Conservation (phyloP, 2,113 vertebrate genomes). For the Laterallus jamaicensis region DNA sequence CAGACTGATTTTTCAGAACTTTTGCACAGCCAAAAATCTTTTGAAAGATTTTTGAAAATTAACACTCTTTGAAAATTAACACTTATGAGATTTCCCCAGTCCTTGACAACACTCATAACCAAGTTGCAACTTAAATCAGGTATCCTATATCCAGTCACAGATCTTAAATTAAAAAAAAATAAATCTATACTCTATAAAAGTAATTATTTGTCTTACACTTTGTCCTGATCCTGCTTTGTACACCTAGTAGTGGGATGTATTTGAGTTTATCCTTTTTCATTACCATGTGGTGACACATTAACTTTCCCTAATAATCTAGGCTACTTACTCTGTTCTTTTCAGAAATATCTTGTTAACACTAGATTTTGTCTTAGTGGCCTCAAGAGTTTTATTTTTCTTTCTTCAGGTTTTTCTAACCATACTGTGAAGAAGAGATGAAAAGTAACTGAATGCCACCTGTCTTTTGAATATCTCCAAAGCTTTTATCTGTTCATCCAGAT, state of each 20-base stretch:
- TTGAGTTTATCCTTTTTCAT: not conserved
- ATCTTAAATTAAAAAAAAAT: not conserved
- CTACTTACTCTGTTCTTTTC: not conserved
- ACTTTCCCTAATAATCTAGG: not conserved
- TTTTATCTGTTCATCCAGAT: constrained; percentile 70
- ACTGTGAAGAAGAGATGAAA: constrained; percentile 4
- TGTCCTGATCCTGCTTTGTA: not conserved
- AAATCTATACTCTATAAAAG: too few species aligned
- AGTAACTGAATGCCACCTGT: constrained; percentile 47
- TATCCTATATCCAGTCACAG: not conserved
- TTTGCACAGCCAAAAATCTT: not conserved
- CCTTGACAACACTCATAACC: not conserved
- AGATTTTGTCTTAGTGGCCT: not conserved
- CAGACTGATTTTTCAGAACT: not conserved
- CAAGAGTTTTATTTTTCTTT: constrained; percentile 27
- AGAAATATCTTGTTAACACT: not conserved
- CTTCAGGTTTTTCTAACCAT: not conserved
- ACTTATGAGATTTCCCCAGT: not conserved
- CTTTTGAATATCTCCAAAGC: constrained; percentile 54
- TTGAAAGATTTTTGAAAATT: not conserved
- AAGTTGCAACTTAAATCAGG: not conserved
- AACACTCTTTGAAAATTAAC: not conserved
- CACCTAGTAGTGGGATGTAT: not conserved
- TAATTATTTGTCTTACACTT: not conserved
- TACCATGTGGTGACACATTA: not conserved